These are phyloP conservation scores for Embiotoca jacksoni DNA, from an alignment of 2,113 vertebrate genomes.

Conservation along the genomic window DNA sequence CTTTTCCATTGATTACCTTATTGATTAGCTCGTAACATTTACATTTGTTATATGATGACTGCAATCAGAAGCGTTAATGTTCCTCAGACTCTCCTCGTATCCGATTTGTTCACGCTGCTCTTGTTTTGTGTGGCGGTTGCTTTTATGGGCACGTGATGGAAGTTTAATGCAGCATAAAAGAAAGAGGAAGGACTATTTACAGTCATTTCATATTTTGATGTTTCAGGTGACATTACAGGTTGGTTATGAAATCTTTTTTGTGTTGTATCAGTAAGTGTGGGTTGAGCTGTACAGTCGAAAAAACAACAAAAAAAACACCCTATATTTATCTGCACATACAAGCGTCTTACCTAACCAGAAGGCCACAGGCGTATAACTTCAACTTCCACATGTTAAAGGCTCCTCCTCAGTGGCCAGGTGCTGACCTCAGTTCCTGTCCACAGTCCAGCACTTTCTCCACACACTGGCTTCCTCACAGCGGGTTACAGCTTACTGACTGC, in stretches of 20 bases:
- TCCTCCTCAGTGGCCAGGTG: slow-evolving; percentile 45
- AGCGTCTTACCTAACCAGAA: slow-evolving; percentile 56
- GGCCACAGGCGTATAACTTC: slow-evolving; percentile 12
- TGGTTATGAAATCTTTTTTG: slow-evolving; percentile 11
- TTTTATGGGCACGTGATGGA: slow-evolving; percentile 35
- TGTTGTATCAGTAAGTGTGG: slow-evolving; percentile 2
- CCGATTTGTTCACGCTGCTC: slow-evolving; percentile 12
- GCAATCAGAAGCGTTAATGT: background rate
- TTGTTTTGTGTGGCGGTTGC: slow-evolving; percentile 21
- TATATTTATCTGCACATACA: slow-evolving; percentile 23
- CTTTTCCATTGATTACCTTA: slow-evolving; percentile 8
- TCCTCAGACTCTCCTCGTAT: background rate
- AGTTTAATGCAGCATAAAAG: slow-evolving; percentile 60
- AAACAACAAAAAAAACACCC: background rate
- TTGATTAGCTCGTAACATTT: slow-evolving; percentile 38
- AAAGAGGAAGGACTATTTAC: slow-evolving; percentile 57
- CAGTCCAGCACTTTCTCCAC: slow-evolving; percentile 30
- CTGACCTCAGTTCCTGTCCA: slow-evolving; percentile 37
- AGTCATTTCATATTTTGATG: slow-evolving; percentile 36
- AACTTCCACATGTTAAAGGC: slow-evolving; percentile 11
- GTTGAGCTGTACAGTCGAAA: slow-evolving; percentile 10
- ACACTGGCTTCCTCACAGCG: slow-evolving; percentile 17
- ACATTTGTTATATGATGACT: background rate
- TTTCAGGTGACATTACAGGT: slow-evolving; percentile 15
- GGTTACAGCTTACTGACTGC: slow-evolving; percentile 10